Base-by-base conservation (phyloP, 2,113 vertebrate genomes). In the Tragulus kanchil region DNA sequence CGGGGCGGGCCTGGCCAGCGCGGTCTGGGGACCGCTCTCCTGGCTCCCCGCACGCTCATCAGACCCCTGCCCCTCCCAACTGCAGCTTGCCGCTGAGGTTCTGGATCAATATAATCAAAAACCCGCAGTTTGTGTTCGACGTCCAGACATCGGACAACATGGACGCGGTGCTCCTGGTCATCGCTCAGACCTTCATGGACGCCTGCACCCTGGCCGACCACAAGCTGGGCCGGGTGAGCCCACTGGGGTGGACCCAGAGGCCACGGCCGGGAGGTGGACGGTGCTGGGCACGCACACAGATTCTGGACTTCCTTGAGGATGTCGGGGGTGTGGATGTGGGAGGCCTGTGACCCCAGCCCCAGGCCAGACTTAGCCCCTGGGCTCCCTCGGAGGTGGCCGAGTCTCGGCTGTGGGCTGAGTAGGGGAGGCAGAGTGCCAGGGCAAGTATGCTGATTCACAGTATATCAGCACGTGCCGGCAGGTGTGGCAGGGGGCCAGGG, bases 31-130 rank as follows among this genome's bases (percentile, higher is more conserved):
- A 36, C 11, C 25, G 10, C 42, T 36, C 25, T 17, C 13, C 59
- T 2, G 26, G n/a, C 45, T 26, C 50, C 61, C 0, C 8, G 19
- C 52, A 1, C 52, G 15, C 59, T 75, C 21, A 83, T 8, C 1
- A 6, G 36, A 69, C 50, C 3, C 0, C 8, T 8, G n/a, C 16
- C n/a, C 65, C 65, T 17, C 19, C 6, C n/a, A 1, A 8, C 67
- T 36, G 0, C 98, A 99, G 99, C 98, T 98, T 99, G 73, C 99
- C 99, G 1, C 98, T 99, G 94, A 99, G 99, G 83, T 99, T 99
- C 98, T 99, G 99, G 99, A 99, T 99, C 98, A 99, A 99, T 98
- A 99, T 99, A 21, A 99, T 99, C 89, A 99, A 99, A 98, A 99
- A 99, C 95, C 99, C 99, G 0, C 99, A 99, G 98, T 99, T 99